Evolutionary conservation across 2,113 vertebrate genomes (phyloP).

Genomic region (Percina caprodes): DNA sequence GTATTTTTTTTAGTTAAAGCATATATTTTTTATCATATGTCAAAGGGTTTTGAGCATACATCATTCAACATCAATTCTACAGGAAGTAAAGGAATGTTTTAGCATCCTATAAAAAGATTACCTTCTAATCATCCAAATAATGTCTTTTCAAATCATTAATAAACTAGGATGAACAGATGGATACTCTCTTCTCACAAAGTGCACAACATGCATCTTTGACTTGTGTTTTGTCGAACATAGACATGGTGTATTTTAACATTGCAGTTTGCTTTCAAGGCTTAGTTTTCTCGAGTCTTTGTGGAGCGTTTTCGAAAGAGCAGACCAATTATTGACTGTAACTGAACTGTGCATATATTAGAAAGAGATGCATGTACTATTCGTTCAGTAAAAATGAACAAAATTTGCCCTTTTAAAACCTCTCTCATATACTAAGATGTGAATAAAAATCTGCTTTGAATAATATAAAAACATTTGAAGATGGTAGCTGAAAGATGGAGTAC

Average conservation of each 20-base stretch:
- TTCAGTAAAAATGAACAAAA: constrained; percentile 26
- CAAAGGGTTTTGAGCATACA: neutral
- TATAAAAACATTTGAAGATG: constrained; percentile 19
- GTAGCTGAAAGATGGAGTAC: constrained; percentile 30
- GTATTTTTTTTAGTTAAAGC: neutral
- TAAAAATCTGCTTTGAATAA: constrained; percentile 37
- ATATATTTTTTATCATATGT: neutral
- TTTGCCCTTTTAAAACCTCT: constrained; percentile 47
- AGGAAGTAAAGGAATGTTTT: neutral
- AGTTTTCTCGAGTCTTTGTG: constrained; percentile 30
- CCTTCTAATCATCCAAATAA: neutral
- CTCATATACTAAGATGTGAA: constrained; percentile 47
- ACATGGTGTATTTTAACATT: constrained; percentile 4
- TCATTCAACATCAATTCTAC: neutral
- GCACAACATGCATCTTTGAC: neutral
- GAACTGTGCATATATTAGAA: constrained; percentile 74
- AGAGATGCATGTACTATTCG: constrained; percentile 73
- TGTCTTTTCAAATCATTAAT: neutral
- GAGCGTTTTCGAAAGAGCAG: constrained; percentile 49
- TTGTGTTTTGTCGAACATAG: neutral
- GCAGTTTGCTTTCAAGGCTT: constrained; percentile 39
- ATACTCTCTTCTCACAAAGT: neutral
- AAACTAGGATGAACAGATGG: neutral
- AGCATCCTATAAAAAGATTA: neutral
- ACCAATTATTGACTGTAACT: constrained; percentile 36